Evolutionary conservation across 1,140 invertebrate species (phyloP), one percentile per base, ranked within the genome.

Genomic region (Aplysia californica): DNA sequence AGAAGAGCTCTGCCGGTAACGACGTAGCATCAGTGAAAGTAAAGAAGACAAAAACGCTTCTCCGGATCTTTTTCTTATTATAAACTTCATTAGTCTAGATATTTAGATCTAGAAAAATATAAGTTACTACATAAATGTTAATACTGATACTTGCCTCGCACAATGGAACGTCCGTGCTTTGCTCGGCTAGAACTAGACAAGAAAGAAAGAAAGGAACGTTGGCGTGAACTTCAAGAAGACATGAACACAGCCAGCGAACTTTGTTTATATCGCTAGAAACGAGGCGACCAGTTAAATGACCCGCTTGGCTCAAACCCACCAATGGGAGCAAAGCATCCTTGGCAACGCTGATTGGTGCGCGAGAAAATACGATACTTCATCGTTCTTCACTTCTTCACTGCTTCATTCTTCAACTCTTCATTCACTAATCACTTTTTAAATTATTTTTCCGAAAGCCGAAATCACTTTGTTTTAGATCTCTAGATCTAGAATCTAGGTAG

Each of bases 251-350:
- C n/a, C n/a, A n/a, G 31, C 21, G n/a, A 71, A 20, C 31, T 3
- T 10, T 50, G 61, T 65, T 66, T 41, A 66, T 44, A 39, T n/a
- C n/a, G n/a, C 18, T 66, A 26, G 61, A 66, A 75, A 75, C 72
- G 72, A 75, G 72, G 72, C 72, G 66, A 61, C 61, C 61, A 66
- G 39, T 75, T 33, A 66, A 75, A 75, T 75, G 36, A 33, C 58
- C 59, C 72, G 72, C 59, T 75, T 21, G 1, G 59, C 72, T 75
- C 72, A 75, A 75, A 75, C 15, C 61, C 44, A n/a, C 72, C 72
- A 75, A 75, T 75, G 36, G 23, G 39, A 31, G 33, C 21, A 10
- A 23, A 75, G 70, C 56, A 15, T 18, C 72, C 39, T 21, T 50
- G 29, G 61, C 6, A 75, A 66, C 72, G 21, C 5, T 44, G 21